Evolutionary conservation across 2,888 invertebrate genomes (phyloP).

Genomic region (Aradus depressus): DNA sequence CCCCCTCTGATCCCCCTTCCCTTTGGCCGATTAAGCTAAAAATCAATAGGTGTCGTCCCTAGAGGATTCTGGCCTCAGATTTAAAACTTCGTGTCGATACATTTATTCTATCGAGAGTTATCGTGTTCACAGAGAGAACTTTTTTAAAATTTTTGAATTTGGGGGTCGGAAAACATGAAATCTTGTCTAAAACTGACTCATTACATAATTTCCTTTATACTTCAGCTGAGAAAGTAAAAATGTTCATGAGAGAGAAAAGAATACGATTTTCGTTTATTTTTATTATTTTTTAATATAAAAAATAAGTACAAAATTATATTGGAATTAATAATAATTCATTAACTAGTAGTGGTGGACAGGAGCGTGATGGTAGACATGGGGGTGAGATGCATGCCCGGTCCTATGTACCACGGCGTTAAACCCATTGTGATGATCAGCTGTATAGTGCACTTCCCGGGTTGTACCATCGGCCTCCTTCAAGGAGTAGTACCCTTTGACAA

Average conservation of each 20-base stretch:
- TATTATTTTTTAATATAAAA: background rate
- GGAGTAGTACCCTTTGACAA: constrained; percentile 15
- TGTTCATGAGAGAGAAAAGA: background rate
- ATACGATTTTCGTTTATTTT: background rate
- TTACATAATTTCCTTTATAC: no score
- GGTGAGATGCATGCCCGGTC: constrained; percentile 16
- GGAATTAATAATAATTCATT: background rate
- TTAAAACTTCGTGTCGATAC: no score
- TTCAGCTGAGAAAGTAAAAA: no score
- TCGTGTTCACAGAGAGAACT: no score
- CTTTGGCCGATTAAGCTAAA: no score
- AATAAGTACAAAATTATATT: background rate
- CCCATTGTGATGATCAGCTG: constrained; percentile 31
- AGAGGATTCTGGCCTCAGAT: no score
- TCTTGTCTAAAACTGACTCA: no score
- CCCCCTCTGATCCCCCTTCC: no score
- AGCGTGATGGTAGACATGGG: constrained; percentile 2
- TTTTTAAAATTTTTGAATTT: no score
- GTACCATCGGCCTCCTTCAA: constrained; percentile 30
- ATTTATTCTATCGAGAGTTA: no score
- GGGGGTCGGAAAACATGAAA: no score
- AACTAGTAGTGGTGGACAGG: constrained; percentile 8
- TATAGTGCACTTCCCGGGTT: constrained; percentile 30
- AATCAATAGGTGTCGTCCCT: no score
- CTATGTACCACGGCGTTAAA: constrained; percentile 30